Evolutionary conservation across 2,888 invertebrate species (phyloP), one percentile per base, ranked within the genome.

Genomic region (Scaptomyza polygonia): DNA sequence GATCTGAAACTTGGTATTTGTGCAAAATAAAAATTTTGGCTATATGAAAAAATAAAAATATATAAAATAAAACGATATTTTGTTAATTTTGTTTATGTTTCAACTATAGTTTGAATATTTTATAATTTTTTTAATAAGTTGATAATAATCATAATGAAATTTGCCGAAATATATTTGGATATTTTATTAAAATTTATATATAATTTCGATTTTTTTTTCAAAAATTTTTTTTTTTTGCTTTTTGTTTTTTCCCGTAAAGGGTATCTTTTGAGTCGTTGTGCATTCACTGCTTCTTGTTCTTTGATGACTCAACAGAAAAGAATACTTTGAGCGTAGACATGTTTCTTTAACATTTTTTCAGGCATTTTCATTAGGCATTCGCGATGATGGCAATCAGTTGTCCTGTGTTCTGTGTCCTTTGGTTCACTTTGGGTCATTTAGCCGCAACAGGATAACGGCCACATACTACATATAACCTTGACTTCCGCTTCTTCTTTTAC

Each of bases 301-400:
- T 49, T 76, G 86, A 83, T 83, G 82, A 83, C 76, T 83, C 71
- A 75, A 67, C 82, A 85, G 47, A 77, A 79, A 66, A 30, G 11
- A 30, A 30, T 11, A 30, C 30, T 7, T 29, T 29, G 11, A 12
- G 30, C 1, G 6, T 3, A 79, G 48, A 77, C 75, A 66, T 63
- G 66, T 59, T 42, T 64, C 66, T 49, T 59, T 64, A 21, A 66
- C 71, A 76, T 63, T 81, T 80, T 58, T 80, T 58, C 74, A 42
- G 79, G 81, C 78, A 80, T 79, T 81, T 82, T 82, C 86, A 81
- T 85, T 81, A 82, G 74, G 72, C 64, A 56, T 49, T 51, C 73
- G 61, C 82, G 73, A 78, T 75, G 78, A 78, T 69, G 80, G 83
- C 69, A 79, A 80, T 85, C 80, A 81, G 79, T 84, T 80, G 64